Evolutionary conservation across 23 tunicate species (phyloP).

Genomic region (Pegea sp.): DNA sequence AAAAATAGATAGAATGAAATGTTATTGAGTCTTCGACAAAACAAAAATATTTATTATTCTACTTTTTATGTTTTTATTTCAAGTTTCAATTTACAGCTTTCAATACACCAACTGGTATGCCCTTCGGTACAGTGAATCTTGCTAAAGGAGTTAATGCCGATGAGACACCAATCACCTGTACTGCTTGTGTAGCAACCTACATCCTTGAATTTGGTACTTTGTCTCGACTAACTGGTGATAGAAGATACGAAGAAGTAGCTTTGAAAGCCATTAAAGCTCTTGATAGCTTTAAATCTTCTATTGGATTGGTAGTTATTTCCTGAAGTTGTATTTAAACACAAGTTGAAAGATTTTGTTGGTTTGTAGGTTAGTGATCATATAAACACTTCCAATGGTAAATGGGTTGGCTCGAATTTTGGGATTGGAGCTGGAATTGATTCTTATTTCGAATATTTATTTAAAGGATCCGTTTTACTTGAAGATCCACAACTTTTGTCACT

Average conservation of each 20-base stretch:
- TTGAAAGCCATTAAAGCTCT: conserved; percentile 35
- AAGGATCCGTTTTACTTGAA: conserved; percentile 56
- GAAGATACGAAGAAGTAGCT: conserved; percentile 29
- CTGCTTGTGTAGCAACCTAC: conserved; percentile 83
- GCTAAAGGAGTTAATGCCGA: conserved; percentile 39
- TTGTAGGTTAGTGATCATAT: conserved; percentile 89
- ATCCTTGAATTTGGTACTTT: conserved; percentile 67
- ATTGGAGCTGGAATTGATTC: conserved; percentile 95
- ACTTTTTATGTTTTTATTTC: too few relatives aligned
- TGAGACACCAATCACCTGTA: conserved; percentile 81
- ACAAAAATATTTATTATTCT: too few relatives aligned
- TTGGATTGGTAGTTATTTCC: conserved; percentile 46
- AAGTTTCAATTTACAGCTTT: too few relatives aligned
- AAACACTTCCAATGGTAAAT: conserved; percentile 43
- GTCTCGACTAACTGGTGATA: conserved; percentile 57
- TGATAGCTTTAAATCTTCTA: conserved; percentile 14
- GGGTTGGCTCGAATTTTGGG: conserved; percentile 69
- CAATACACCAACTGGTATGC: conserved; percentile 83
- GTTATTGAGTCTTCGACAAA: too few relatives aligned
- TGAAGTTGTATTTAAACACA: too few relatives aligned
- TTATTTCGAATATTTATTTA: conserved; percentile 73
- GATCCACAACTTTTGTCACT: conserved; percentile 34
- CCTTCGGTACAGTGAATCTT: conserved; percentile 70
- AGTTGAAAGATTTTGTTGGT: too few relatives aligned
- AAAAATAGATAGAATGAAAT: too few relatives aligned